Evolutionary conservation across 2,113 vertebrate genomes (phyloP), one percentile per base, ranked within the genome.

Genomic region (Rhinolophus sinicus): DNA sequence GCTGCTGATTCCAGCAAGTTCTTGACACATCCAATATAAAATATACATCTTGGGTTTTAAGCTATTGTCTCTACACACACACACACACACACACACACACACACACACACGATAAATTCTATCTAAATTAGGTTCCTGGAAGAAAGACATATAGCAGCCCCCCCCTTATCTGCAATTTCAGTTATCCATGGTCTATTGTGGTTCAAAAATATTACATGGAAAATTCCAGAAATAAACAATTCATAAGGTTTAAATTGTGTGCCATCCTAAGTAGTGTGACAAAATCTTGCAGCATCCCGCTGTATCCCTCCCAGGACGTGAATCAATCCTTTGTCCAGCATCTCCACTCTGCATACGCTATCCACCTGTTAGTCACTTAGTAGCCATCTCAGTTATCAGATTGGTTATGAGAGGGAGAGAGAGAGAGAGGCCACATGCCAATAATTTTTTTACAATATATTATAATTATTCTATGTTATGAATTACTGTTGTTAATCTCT

Each of bases 111-210:
- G 90, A 47, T 62, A 62, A 89, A 93, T 58, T 88, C 73, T 15
- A 38, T n/a, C 54, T 94, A 88, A 97, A 84, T 86, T 33, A 67
- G 21, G 78, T 87, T 94, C 56, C 92, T 52, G 14, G 72, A 72
- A 88, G 73, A 80, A 94, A 90, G 84, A 72, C 9, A 0, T 33
- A 30, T 38, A 64, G 28, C 28, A 33, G 28, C 13, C 58, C 47
- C 28, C 35, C 9, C 40, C 16, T 44, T 30, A 3, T 21, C 35
- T 30, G 56, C 26, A 82, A 56, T 82, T 77, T 30, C 28, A 47
- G 80, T 47, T 47, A 47, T 28, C 58, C 19, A 8, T 14, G 40
- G 60, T 47, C 80, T 22, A 33, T 47, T 2, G 6, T 13, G 80
- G 28, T 28, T 58, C 18, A 40, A 47, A 83, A 83, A 64, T 33